Evolutionary conservation across 2,888 invertebrate genomes (phyloP), one percentile per base, ranked within the genome.

Genomic region (Xylophagus ater): DNA sequence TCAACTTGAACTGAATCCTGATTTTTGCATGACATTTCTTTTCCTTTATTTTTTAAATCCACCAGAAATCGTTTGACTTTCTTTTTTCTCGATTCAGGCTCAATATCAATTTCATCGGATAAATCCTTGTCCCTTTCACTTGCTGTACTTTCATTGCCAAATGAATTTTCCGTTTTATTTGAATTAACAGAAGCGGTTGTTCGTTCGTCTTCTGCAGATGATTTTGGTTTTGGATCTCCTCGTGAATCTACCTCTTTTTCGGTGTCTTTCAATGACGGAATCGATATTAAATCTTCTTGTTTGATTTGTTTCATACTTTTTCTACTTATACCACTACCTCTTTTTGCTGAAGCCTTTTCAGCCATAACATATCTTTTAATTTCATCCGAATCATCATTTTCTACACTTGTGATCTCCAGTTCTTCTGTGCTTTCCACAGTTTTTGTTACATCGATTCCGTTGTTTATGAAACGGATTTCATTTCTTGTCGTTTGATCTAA

Each of bases 131-230:
- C 25, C n/a, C 37, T 28, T 8, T 35, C 29, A 13, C 53, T 52
- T 6, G 53, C 54, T 30, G 57, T 54, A 4, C 53, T 47, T 6
- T 55, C 53, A 48, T 49, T 47, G 3, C 50, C 49, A 21, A 46
- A 46, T 8, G 47, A 44, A 41, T 44, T 35, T 46, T 51, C 55
- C 18, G 54, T 23, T 28, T 56, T 54, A 32, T 55, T 59, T 1
- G 62, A 63, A 41, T 59, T 64, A 1, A 60, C 60, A 0, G 62
- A 63, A 4, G 62, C 62, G 2, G 64, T 63, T 8, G 62, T 63
- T 2, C 60, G 51, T 40, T 64, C 64, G 41, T 63, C 62, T 12
- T 51, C 51, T 26, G 7, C 26, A 10, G 26, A 13, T 26, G 26
- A 9, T 26, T 26, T 26, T 26, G n/a, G 26, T 26, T 26, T 10